phyloP scores from a whole-genome alignment of 2,888 invertebrate species.

The Platypus cylindrus region DNA sequence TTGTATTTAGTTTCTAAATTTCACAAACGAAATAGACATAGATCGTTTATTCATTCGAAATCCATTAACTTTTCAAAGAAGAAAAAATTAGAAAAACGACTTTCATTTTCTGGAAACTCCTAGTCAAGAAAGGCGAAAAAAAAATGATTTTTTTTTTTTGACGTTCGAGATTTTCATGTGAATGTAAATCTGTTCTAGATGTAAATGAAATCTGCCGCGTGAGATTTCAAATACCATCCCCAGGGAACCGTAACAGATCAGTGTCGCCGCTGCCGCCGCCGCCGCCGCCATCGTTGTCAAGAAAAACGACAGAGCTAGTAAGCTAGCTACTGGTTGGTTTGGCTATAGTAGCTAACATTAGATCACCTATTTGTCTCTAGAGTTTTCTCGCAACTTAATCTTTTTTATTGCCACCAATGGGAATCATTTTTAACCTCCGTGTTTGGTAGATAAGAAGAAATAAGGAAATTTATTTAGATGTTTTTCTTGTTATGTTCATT shows the following conservation, averaged over 20 bases:
- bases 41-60: no score
- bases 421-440: constrained; percentile 1
- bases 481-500: not conserved
- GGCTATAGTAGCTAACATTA: no score
- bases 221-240: constrained; percentile 31
- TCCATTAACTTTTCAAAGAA: no score
- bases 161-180: constrained; percentile 16
- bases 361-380: constrained; percentile 9
- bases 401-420: constrained; percentile 3
- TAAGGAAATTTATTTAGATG: not conserved
- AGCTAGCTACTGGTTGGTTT: no score
- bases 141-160: not conserved
- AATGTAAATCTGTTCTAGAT: constrained; percentile 34
- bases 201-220: constrained; percentile 33
- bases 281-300: no score
- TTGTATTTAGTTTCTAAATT: no score
- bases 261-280: constrained; percentile 20
- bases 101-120: no score
- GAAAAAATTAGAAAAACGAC: no score
- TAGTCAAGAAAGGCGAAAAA: not conserved
- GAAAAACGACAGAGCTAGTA: no score
- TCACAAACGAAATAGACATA: no score
- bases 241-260: constrained; percentile 30
- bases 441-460: constrained; percentile 2
- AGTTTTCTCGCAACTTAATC: constrained; percentile 4